Evolutionary conservation across 1,140 invertebrate genomes (phyloP), one percentile per base, ranked within the genome.

Genomic region (Rhopalosiphum maidis): DNA sequence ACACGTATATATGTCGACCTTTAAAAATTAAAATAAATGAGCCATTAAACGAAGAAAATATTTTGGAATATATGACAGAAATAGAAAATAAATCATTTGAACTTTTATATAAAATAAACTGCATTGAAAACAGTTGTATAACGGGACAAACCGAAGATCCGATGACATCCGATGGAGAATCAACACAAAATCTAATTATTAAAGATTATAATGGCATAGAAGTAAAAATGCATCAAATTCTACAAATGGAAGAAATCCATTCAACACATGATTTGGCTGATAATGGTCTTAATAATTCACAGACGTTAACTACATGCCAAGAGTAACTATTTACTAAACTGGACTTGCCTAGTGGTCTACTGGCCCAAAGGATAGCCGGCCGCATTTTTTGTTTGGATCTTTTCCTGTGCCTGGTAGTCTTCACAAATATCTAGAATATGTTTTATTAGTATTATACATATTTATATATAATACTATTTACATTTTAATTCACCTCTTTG

Each of bases 111-210:
- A 82, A 43, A 48, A 25, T 91, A 35, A 82, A 91, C 30, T 82
- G 60, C 8, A 51, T 77, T 23, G 90, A 91, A 48, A 91, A 30
- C 30, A 91, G 60, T 18, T 91, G 90, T 43, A 30, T 77, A 21
- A 77, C 68, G 1, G 90, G 60, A 18, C 55, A 46, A n/a, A 46
- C 25, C 8, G 90, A 91, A 25, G 90, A 91, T 23, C 30, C 68
- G 4, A n/a, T 91, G 60, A 43, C 68, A 21, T 91, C 90, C 15
- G 90, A 91, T n/a, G 90, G 23, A 11, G 90, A 91, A 35, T 91
- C 90, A 7, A 82, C 30, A n/a, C 41, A 91, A 25, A 68, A 68
- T 82, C 43, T 91, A n/a, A 82, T 82, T 11, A 35, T 51, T 21
- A 91, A 91, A 37, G 90, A 91, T 46, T 51, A 35, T 1, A 25